phyloP scores from a whole-genome alignment of 2,888 invertebrate species.

The Xylocampa areola region DNA sequence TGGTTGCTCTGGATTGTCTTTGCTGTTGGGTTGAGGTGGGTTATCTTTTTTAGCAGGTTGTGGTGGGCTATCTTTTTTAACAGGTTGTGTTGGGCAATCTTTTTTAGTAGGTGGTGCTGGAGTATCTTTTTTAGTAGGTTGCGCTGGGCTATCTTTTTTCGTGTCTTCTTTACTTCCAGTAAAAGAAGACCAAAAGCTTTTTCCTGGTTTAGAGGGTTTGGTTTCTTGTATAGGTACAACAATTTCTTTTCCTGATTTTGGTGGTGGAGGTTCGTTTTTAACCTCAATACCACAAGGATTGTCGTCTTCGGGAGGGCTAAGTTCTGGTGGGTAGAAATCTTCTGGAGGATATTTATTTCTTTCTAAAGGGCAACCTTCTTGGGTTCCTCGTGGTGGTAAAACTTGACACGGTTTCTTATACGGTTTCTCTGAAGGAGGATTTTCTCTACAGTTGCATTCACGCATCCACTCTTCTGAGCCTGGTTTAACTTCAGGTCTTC shows the following conservation, averaged over 20 bases:
- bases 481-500: neutral
- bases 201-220: slow-evolving; percentile 7
- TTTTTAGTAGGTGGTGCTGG: neutral
- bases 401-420: neutral
- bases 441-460: neutral
- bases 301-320: neutral
- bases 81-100: neutral
- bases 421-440: neutral
- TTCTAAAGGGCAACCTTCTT: neutral
- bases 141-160: neutral
- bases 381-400: slow-evolving; percentile 2
- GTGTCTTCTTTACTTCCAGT: neutral
- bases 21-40: neutral
- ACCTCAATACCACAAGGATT: neutral
- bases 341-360: neutral
- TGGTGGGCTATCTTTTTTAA: neutral
- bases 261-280: neutral
- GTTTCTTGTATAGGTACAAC: neutral
- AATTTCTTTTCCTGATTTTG: neutral
- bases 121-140: neutral
- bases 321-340: neutral
- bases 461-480: neutral
- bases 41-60: neutral
- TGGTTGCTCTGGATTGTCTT: neutral
- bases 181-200: slow-evolving; percentile 1